Base-by-base conservation (phyloP, 2,888 invertebrate species). In the Auanema freiburgensis region DNA sequence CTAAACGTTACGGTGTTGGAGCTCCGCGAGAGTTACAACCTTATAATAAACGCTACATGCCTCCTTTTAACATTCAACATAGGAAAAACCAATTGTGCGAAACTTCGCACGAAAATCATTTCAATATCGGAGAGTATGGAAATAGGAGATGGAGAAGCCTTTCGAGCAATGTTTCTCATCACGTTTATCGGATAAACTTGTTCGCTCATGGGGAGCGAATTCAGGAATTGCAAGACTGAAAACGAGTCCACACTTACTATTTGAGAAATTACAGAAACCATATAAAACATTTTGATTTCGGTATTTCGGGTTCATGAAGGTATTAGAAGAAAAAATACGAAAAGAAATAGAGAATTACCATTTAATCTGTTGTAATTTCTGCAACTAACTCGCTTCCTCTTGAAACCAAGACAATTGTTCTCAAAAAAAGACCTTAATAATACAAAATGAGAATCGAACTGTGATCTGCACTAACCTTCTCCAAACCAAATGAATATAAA, bases 141-240 rank as follows among this genome's bases (percentile, higher is more conserved):
- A 21, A 46, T 46, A 16, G 5, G 16, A 46, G 52, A 52, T 23
- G 18, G 18, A n/a, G 52, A 21, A 52, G 23, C 52, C 16, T n/a
- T 52, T 16, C 52, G 18, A 21, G 52, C 52, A 12, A 52, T 25
- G 24, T 52, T 52, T n/a, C 52, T 21, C 52, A 52, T 52, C n/a
- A 52, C 12, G 12, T 52, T 52, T n/a, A 52, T 52, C 6, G 52
- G 52, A 52, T 52, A 52, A 12, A 16, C 6, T n/a, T 8, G 21
- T 10, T 23, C 46, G 5, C 8, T 5, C 23, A 8, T 46, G 8
- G 2, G 46, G 6, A 46, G 8, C 11, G 46, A 46, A 8, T 11
- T 8, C 1, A 46, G 11, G 21, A 18, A 46, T 8, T 46, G 16
- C 8, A 33, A 8, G 8, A 33, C 33, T 33, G 33, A 33, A 33